A percentile compares a stretch with the other conserved stretches of the same genome.
Conservation (phyloP, 2,888 invertebrate genomes). For the Megalurothrips usitatus region DNA sequence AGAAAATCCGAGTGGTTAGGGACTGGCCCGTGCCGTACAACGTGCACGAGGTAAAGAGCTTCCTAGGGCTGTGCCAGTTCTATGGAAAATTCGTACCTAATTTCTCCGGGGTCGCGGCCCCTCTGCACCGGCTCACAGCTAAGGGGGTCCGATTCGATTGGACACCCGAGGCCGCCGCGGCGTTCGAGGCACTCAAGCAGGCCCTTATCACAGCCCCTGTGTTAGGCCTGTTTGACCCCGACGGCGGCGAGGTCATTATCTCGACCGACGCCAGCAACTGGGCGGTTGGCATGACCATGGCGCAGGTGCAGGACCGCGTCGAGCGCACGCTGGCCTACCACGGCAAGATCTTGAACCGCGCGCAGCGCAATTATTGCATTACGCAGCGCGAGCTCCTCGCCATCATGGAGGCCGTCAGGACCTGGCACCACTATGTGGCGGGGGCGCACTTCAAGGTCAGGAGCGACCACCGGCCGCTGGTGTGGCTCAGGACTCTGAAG, state of each 20-base stretch:
- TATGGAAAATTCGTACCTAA: neutral
- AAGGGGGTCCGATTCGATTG: neutral
- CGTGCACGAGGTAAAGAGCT: neutral
- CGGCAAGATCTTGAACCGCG: neutral
- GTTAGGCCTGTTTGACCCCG: neutral
- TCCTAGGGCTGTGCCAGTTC: neutral
- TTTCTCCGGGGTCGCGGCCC: neutral
- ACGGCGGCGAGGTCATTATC: neutral
- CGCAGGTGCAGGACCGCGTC: neutral
- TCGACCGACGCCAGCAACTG: neutral
- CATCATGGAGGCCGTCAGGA: neutral
- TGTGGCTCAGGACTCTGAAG: neutral
- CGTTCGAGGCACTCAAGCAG: neutral
- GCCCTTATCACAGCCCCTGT: neutral
- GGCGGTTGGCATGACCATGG: neutral
- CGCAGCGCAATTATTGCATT: neutral
- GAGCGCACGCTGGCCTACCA: neutral
- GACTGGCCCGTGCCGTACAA: neutral
- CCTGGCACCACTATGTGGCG: neutral
- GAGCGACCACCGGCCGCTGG: neutral
- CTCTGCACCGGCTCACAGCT: neutral
- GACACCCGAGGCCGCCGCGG: neutral
- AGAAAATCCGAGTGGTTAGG: neutral
- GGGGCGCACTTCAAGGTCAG: neutral
- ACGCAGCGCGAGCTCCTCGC: constrained; percentile 14